Base-by-base conservation (phyloP, 1,140 invertebrate genomes). In the Tetragonula clypearis region DNA sequence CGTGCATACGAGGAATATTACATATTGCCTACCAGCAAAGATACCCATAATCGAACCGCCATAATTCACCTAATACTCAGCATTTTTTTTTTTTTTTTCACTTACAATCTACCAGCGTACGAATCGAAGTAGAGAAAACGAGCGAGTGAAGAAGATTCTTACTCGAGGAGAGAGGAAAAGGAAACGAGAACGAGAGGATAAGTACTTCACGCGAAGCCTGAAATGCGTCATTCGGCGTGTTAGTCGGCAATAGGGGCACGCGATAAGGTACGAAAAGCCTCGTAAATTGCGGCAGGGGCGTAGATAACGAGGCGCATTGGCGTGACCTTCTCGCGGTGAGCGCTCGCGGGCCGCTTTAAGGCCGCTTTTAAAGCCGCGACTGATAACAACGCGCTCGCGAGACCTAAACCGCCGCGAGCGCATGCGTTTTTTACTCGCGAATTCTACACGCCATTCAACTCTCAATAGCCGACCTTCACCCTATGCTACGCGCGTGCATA, bases 381-480 rank as follows among this genome's bases (percentile, higher is more conserved):
- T 91, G 91, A 91, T 92, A 93, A 88, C 87, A 79, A 86, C 55
- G 77, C 5, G 79, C 86, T 88, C 79, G 90, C 80, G 82, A 86
- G 49, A 30, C n/a, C 30, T 1, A 41, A 8, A 56, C 56, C 62
- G 19, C 41, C 56, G 73, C 53, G 49, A 53, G 60, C 79, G 84
- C 82, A 68, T 66, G 72, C 60, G 56, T 73, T 69, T 49, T 11
- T 72, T 17, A 65, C 55, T 30, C 66, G 86, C 88, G 86, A 93
- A 92, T 92, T 89, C 78, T 79, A 85, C 55, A 21, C 75, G 35
- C 83, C 85, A 89, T 91, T 89, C 86, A 86, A 84, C 87, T 91
- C 86, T 90, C 90, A 90, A 93, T 91, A 91, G 90, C 87, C 90
- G 91, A 93, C 92, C 92, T 93, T 93, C 92, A 93, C 91, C 92